phyloP scores from a whole-genome alignment of 1,140 invertebrate genomes.

The Pantala flavescens region DNA sequence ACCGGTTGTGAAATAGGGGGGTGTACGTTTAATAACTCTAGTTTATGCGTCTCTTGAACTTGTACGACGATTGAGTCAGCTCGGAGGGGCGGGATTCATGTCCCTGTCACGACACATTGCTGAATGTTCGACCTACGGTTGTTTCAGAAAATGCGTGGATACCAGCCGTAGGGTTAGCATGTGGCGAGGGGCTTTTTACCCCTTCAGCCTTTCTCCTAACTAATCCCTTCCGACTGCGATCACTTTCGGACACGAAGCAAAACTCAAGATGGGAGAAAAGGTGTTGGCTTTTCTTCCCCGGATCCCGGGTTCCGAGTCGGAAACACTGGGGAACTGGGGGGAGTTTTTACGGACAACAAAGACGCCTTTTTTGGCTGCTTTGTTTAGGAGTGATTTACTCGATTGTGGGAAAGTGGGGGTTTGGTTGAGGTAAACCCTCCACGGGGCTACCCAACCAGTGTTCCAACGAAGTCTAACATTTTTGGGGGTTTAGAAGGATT shows the following conservation, averaged over 20 bases:
- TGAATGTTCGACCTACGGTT: constrained; percentile 50
- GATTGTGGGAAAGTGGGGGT: not conserved
- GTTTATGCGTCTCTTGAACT: no score
- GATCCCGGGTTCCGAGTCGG: not conserved
- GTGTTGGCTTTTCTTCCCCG: not conserved
- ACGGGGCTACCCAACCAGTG: not conserved
- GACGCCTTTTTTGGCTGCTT: not conserved
- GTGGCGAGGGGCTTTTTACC: constrained; percentile 20
- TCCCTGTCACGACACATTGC: not conserved
- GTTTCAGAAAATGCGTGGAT: constrained; percentile 75
- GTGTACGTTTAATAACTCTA: no score
- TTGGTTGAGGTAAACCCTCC: not conserved
- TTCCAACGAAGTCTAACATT: not conserved
- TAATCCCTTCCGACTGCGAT: not conserved
- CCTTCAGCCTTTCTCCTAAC: not conserved
- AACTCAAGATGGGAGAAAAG: not conserved
- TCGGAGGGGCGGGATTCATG: not conserved
- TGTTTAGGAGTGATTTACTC: not conserved
- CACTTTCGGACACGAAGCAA: not conserved
- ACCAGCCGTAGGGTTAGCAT: constrained; percentile 81
- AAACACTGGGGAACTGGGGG: not conserved
- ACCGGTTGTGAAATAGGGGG: no score
- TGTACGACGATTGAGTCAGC: not conserved
- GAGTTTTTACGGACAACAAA: not conserved
- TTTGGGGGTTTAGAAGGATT: not conserved